phyloP scores from a whole-genome alignment of 2,888 invertebrate genomes.

The Corbicula japonica region DNA sequence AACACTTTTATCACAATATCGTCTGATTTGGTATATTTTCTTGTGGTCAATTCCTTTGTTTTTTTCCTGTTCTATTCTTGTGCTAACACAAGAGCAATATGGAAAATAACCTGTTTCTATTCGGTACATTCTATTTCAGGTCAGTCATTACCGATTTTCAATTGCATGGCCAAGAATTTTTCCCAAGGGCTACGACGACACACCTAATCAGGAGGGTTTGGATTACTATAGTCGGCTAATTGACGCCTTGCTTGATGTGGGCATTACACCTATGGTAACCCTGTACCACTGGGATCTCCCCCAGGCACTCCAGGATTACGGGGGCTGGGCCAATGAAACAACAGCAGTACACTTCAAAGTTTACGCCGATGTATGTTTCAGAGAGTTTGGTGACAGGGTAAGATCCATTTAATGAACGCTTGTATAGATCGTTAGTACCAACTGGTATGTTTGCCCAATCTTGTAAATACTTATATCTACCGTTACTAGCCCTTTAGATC shows the following conservation, averaged over 20 bases:
- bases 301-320: conserved; percentile 85
- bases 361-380: conserved; percentile 85
- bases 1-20: too few relatives aligned
- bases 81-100: background rate
- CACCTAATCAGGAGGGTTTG: conserved; percentile 90
- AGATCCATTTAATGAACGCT: too few relatives aligned
- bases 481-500: background rate
- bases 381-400: conserved; percentile 84
- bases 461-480: too few relatives aligned
- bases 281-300: conserved; percentile 87
- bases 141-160: conserved; percentile 85
- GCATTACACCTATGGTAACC: conserved; percentile 89
- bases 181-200: conserved; percentile 88
- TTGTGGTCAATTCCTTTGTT: background rate
- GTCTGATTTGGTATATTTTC: too few relatives aligned
- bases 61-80: background rate
- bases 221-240: conserved; percentile 92
- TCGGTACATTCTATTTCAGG: conserved; percentile 54
- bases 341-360: conserved; percentile 79
- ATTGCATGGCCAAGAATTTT: conserved; percentile 92
- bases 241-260: conserved; percentile 89
- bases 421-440: too few relatives aligned
- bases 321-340: conserved; percentile 85
- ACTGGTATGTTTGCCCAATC: too few relatives aligned
- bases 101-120: background rate